A percentile compares a stretch with the other conserved stretches of the same genome.
These are phyloP conservation scores for Oryzias melastigma DNA, from an alignment of 2,113 vertebrate genomes.

Conservation along the genomic window DNA sequence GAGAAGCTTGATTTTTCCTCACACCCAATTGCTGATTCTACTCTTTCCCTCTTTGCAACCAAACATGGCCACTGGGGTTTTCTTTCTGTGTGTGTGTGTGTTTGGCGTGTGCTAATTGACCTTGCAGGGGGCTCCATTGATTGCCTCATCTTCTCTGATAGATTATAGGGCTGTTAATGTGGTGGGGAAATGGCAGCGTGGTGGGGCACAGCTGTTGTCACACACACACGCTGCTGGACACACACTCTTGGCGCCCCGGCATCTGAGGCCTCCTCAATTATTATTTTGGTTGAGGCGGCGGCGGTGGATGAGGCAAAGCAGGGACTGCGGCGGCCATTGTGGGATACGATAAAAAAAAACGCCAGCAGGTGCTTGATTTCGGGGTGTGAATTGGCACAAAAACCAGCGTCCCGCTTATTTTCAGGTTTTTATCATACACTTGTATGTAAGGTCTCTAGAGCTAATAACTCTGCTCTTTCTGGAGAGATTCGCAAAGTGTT, in stretches of 20 bases:
- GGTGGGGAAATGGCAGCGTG: conserved; percentile 94
- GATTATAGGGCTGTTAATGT: conserved; percentile 99
- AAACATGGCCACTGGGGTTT: conserved; percentile 70
- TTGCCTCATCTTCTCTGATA: conserved; percentile 98
- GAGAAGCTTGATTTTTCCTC: not conserved
- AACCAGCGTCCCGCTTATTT: not conserved
- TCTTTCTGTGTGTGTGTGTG: conserved; percentile 51
- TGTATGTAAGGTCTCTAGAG: too few species aligned
- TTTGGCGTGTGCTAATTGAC: conserved; percentile 89
- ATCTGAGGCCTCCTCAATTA: conserved; percentile 50
- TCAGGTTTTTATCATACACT: not conserved
- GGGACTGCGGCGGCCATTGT: conserved; percentile 19
- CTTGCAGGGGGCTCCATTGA: conserved; percentile 85
- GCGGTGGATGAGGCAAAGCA: conserved; percentile 26
- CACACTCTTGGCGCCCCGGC: conserved; percentile 3
- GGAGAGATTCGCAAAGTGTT: too few species aligned
- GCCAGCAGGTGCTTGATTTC: conserved; percentile 55
- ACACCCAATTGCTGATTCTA: conserved; percentile 51
- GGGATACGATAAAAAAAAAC: conserved; percentile 46
- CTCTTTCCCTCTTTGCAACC: conserved; percentile 38
- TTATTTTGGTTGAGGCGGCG: conserved; percentile 48
- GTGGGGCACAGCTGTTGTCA: conserved; percentile 93
- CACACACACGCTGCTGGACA: conserved; percentile 16
- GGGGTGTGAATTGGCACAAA: conserved; percentile 6
- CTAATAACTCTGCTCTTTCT: too few species aligned